Base-by-base conservation (phyloP, 2,113 vertebrate species). In the Gallinago undulata region DNA sequence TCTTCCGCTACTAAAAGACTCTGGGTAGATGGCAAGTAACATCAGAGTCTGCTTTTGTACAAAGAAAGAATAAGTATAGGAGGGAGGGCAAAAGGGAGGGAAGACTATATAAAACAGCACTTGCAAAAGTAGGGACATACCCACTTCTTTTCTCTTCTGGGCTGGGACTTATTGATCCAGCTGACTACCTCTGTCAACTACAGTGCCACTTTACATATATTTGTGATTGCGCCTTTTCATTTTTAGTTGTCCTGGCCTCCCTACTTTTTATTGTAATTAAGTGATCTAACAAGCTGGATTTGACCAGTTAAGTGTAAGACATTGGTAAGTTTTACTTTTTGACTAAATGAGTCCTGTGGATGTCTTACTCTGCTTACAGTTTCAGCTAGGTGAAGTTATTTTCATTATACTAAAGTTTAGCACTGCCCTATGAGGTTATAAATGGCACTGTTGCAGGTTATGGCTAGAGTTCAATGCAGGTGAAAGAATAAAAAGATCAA, bases 281-380 rank as follows among this genome's bases (percentile, higher is more conserved):
- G 19, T 2, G 10, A 75, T 53, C 8, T 74, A 83, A 31, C 5
- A 33, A 60, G 80, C 21, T 7, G 41, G 7, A 48, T 63, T 74
- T 62, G 17, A 72, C 8, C 3, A 1, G 9, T 31, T 84, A 43
- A 1, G 1, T 59, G 15, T 22, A 73, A 59, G 5, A 21, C 4
- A 37, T 39, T 43, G 6, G 5, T 23, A 37, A 62, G 4, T 56
- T 82, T 87, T 78, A 5, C 3, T 24, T 93, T 82, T 33, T 6
- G 47, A 72, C 7, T 48, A 82, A 24, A 60, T 75, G 41, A 47
- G 6, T 55, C 12, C 45, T 24, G 4, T 27, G 25, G 25, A 72
- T 51, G 14, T 57, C 39, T 73, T 45, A 22, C 8, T 63, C 82
- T 5, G 1, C 14, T 79, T 68, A 63, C 7, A 50, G 3, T 60